phyloP scores from a whole-genome alignment of 2,888 invertebrate genomes.

The Aspidiotus destructor region DNA sequence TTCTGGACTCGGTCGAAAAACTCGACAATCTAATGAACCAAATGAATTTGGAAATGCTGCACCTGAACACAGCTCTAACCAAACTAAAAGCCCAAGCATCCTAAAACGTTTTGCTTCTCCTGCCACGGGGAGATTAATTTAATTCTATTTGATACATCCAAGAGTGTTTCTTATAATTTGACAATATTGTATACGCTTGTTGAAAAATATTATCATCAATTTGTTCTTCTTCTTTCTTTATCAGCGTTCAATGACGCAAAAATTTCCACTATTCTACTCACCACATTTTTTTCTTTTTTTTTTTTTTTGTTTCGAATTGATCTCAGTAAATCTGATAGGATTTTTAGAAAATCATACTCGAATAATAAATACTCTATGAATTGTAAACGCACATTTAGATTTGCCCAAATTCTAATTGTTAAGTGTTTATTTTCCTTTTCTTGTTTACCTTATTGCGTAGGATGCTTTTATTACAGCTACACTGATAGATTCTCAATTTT shows the following conservation, averaged over 20 bases:
- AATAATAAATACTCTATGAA: background rate
- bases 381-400: background rate
- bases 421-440: background rate
- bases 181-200: no score
- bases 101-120: background rate
- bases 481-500: no score
- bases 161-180: background rate
- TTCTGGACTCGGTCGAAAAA: constrained; percentile 84
- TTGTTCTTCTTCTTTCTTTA: background rate
- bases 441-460: background rate
- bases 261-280: background rate
- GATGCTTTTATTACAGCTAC: background rate
- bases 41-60: constrained; percentile 76
- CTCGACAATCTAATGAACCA: constrained; percentile 73
- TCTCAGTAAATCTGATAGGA: constrained; percentile 12
- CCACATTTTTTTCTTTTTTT: background rate
- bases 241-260: background rate
- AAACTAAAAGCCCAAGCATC: constrained; percentile 57
- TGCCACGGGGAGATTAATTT: background rate
- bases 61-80: constrained; percentile 75
- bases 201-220: no score
- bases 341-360: background rate
- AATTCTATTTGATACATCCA: background rate
- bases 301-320: constrained; percentile 11
- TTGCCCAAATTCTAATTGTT: background rate